These are phyloP conservation scores for Bombyx mandarina DNA, from an alignment of 1,140 invertebrate species.

Conservation along the genomic window DNA sequence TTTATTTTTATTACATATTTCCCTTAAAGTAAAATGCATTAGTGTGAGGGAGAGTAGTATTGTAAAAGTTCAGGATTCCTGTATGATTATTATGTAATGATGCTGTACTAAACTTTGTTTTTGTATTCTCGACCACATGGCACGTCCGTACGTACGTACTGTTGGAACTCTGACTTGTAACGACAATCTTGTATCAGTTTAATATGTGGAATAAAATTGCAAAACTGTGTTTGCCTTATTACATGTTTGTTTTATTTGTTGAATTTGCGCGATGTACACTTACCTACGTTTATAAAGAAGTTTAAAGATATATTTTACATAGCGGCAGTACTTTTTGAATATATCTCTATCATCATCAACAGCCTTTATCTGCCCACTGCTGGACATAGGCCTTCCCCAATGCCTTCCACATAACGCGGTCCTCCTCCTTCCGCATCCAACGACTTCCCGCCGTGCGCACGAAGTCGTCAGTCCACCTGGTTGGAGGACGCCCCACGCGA, in stretches of 20 bases:
- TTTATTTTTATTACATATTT: conserved; percentile 69
- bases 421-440: too few species aligned
- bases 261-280: too few species aligned
- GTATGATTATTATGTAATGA: conserved; percentile 51
- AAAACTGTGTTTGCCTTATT: conserved; percentile 72
- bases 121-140: conserved; percentile 60
- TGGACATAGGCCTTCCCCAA: too few species aligned
- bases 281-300: too few species aligned
- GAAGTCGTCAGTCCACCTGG: too few species aligned
- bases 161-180: conserved; percentile 66
- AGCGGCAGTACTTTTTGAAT: too few species aligned
- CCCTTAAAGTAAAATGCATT: conserved; percentile 57
- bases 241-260: conserved; percentile 59
- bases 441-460: too few species aligned
- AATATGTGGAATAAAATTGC: conserved; percentile 71
- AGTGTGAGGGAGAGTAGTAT: conserved; percentile 64
- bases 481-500: too few species aligned
- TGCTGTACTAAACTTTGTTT: conserved; percentile 64
- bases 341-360: too few species aligned
- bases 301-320: too few species aligned
- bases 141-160: conserved; percentile 64
- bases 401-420: too few species aligned
- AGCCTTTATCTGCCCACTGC: too few species aligned
- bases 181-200: conserved; percentile 66
- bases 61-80: conserved; percentile 66